A percentile compares a stretch with the other conserved stretches of the same genome.
Evolutionary conservation across 92 coral and sea anemone genomes (phyloP).

Genomic region (Paragorgia papillata): DNA sequence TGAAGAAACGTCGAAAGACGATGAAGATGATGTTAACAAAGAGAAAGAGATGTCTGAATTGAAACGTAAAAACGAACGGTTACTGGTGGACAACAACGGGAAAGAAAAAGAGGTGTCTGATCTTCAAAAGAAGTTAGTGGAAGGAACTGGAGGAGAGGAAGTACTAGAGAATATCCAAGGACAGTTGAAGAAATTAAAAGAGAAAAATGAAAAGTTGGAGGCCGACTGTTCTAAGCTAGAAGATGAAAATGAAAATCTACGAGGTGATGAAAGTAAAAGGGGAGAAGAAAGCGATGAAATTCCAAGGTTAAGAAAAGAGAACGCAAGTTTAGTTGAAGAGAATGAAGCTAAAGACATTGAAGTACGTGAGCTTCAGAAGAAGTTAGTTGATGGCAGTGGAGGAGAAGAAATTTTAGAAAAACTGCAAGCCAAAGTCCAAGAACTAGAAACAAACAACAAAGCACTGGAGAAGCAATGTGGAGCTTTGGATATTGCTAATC

Average conservation of each 20-base stretch:
- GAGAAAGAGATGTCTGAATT: constrained; percentile 59
- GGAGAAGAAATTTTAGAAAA: constrained; percentile 12
- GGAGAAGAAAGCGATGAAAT: constrained; percentile 23
- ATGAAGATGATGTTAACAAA: constrained; percentile 58
- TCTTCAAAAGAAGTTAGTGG: constrained; percentile 3
- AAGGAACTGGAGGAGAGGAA: constrained; percentile 52
- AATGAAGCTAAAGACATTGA: background rate
- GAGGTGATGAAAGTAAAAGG: constrained; percentile 50
- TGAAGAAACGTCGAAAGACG: constrained; percentile 71
- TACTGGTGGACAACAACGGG: background rate
- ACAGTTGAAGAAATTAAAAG: constrained; percentile 57
- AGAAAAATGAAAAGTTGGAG: constrained; percentile 61
- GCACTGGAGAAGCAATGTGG: background rate
- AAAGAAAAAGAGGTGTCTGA: background rate
- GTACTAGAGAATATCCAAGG: constrained; percentile 59
- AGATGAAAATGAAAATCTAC: constrained; percentile 51
- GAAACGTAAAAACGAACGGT: constrained; percentile 56
- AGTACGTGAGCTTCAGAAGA: constrained; percentile 3
- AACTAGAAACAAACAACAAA: background rate
- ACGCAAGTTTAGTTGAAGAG: constrained; percentile 56
- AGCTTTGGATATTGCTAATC: background rate
- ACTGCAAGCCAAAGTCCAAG: background rate
- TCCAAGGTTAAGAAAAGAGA: constrained; percentile 50
- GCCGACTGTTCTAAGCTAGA: constrained; percentile 5
- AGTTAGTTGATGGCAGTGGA: constrained; percentile 1